Percentiles rank a stretch among this genome's conserved stretches.
Evolutionary conservation across 2,797 vertebrate genomes (phyloP).

Genomic region (Bufotes viridis): DNA sequence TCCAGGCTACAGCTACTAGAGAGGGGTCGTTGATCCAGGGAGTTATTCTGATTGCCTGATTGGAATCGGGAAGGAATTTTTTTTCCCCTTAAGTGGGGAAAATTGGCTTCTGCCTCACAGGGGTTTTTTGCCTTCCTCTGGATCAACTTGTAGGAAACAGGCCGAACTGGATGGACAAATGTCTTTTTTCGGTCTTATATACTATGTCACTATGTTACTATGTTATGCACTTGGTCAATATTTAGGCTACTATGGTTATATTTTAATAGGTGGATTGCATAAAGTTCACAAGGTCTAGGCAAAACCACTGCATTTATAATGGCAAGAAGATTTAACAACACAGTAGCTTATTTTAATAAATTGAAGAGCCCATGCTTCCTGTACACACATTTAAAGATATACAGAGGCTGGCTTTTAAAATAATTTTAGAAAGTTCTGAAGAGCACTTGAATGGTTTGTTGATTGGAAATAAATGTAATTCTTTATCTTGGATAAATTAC

Average conservation of each 20-base stretch:
- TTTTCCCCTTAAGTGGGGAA: no score
- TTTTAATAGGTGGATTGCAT: not conserved
- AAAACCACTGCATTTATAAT: not conserved
- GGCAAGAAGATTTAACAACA: not conserved
- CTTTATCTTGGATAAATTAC: slow-evolving; percentile 80
- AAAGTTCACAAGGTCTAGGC: not conserved
- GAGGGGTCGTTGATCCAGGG: no score
- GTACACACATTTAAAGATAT: not conserved
- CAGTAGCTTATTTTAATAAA: slow-evolving; percentile 3
- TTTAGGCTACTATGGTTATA: not conserved
- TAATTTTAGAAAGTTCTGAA: slow-evolving; percentile 74
- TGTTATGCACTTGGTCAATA: not conserved
- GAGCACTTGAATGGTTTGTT: slow-evolving; percentile 83
- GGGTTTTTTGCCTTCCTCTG: no score
- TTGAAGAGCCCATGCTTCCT: slow-evolving; percentile 19
- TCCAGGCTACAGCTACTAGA: no score
- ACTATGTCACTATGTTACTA: no score
- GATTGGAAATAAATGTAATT: slow-evolving; percentile 83
- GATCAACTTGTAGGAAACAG: no score
- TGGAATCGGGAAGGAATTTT: no score
- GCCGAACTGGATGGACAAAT: no score
- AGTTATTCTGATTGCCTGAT: no score
- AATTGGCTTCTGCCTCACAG: no score
- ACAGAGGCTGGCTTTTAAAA: slow-evolving; percentile 29
- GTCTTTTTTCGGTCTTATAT: no score